Percentiles rank a stretch among this genome's conserved stretches.
Evolutionary conservation across 2,113 vertebrate species (phyloP).

Genomic region (Crotalus helleri): DNA sequence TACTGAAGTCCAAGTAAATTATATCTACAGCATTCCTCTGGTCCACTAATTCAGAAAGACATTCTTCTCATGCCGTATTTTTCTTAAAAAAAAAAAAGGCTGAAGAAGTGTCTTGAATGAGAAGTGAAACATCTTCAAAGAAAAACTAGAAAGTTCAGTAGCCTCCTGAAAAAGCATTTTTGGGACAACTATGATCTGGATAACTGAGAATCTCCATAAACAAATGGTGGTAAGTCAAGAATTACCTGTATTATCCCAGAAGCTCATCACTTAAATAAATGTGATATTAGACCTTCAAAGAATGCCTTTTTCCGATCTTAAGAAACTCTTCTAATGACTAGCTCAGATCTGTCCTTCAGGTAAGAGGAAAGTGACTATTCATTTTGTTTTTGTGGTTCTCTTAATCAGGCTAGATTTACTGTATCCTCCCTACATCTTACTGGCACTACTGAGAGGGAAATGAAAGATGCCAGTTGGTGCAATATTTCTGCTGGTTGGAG

Average conservation of each 20-base stretch:
- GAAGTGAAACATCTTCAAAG: too few relatives aligned
- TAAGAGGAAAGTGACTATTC: neutral
- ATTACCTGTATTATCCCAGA: neutral
- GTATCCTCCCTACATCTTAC: neutral
- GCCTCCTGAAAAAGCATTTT: too few relatives aligned
- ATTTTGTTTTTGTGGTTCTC: neutral
- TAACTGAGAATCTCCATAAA: too few relatives aligned
- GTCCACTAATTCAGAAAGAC: neutral
- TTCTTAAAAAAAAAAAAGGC: neutral
- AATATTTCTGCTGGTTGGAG: neutral
- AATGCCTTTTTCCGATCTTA: neutral
- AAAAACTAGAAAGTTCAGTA: too few relatives aligned
- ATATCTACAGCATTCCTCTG: too few relatives aligned
- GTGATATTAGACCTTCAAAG: neutral
- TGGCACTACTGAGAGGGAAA: neutral
- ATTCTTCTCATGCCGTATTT: neutral
- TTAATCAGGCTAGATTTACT: neutral
- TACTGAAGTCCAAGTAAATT: too few relatives aligned
- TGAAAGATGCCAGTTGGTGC: neutral
- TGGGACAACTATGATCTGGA: too few relatives aligned
- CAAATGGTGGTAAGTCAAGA: too few relatives aligned
- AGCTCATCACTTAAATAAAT: neutral
- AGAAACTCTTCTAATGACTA: neutral
- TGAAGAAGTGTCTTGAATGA: too few relatives aligned
- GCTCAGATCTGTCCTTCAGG: neutral